Percentiles rank a stretch among this genome's conserved stretches.
These are phyloP conservation scores for Lapara coniferarum DNA, from an alignment of 2,888 invertebrate genomes.

Conservation along the genomic window DNA sequence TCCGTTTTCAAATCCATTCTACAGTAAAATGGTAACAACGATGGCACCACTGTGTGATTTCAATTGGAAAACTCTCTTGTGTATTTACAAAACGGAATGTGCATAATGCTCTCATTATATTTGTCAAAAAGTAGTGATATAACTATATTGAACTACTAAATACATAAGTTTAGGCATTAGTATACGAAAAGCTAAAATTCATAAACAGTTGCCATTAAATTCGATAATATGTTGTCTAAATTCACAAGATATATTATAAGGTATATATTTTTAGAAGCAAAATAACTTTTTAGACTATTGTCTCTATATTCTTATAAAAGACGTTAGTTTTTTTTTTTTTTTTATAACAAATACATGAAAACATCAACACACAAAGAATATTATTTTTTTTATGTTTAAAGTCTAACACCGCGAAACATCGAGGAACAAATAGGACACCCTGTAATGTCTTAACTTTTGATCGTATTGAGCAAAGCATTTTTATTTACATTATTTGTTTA, in stretches of 20 bases:
- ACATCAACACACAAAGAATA: constrained; percentile 21
- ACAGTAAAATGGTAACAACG: constrained; percentile 71
- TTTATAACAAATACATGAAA: constrained; percentile 28
- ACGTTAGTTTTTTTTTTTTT: background rate
- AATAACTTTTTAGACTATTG: too few relatives aligned
- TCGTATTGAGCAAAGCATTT: constrained; percentile 24
- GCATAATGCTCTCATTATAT: constrained; percentile 21
- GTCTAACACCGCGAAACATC: constrained; percentile 26
- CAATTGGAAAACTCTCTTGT: constrained; percentile 1
- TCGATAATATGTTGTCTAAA: too few relatives aligned
- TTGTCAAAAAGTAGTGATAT: background rate
- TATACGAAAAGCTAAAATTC: too few relatives aligned
- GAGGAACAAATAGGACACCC: constrained; percentile 19
- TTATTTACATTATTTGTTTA: constrained; percentile 6
- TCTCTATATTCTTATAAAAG: too few relatives aligned
- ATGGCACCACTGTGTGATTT: constrained; percentile 69
- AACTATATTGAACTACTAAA: too few relatives aligned
- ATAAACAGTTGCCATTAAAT: too few relatives aligned
- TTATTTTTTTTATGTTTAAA: background rate
- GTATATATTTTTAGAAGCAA: background rate
- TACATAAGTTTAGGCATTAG: too few relatives aligned
- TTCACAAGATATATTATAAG: too few relatives aligned
- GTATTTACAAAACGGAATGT: constrained; percentile 10
- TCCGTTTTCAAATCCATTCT: constrained; percentile 37
- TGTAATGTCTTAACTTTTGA: constrained; percentile 18